Base-by-base conservation (phyloP, 2,113 vertebrate genomes). In the Sterrhoptilus dennistouni region DNA sequence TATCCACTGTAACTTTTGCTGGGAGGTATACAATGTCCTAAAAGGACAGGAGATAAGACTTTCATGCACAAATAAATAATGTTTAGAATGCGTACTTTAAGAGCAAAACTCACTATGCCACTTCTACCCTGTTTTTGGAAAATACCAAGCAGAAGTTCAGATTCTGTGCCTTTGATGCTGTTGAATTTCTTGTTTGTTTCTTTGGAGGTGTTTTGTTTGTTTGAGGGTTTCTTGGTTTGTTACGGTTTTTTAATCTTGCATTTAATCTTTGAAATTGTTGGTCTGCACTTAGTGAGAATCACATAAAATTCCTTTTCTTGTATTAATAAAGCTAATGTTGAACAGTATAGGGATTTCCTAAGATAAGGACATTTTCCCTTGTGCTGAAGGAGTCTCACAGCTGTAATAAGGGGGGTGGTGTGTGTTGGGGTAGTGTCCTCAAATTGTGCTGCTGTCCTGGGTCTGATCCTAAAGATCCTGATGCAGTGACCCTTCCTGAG, bases 401-500 rank as follows among this genome's bases (percentile, higher is more conserved):
- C 16, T 47, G 19, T 15, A 31, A 8, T 60, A 35, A 47, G 29
- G 7, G 27, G 33, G 28, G 3, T 38, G n/a, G 1, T 59, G 5
- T 21, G 42, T 23, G 42, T 8, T 52, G 31, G 16, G 65, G 15
- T 11, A n/a, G 31, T 16, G 5, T 24, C 45, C 83, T 69, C 40
- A 68, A 14, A 11, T 69, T 35, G 28, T 54, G 60, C 64, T 84
- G 21, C n/a, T 76, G 2, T 12, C 8, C 10, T 2, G 12, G 45
- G 15, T 70, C 29, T 65, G 38, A 3, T 63, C 65, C 28, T 7
- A 27, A 36, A 60, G 59, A 35, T 8, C 15, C 5, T 1, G 8
- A 35, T 11, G 0, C 1, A 33, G 17, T 23, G 3, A 2, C 6
- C 33, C 35, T 22, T 25, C 27, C 18, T 16, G 35, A 60, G 65